Evolutionary conservation across 2,113 vertebrate species (phyloP), one percentile per base, ranked within the genome.

Genomic region (Nannospalax galili): DNA sequence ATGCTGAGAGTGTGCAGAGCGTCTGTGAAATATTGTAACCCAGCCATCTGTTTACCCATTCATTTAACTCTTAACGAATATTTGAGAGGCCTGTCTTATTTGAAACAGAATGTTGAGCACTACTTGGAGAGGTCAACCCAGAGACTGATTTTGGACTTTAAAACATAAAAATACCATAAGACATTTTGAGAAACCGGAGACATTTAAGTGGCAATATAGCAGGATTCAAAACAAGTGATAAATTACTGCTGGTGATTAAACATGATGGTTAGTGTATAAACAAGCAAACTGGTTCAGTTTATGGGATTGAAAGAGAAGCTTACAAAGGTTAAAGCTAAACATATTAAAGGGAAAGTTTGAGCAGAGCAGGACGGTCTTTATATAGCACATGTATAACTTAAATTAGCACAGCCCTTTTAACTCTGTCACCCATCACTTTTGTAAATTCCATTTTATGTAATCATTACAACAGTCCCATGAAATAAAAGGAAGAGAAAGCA

Each of bases 181-280:
- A 45, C 30, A 10, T 17, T 30, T 6, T 62, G 40, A 93, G 69
- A 85, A 90, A 78, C 6, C 15, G 35, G 3, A 92, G 35, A 77
- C 1, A 12, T 28, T 45, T 3, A 84, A 72, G 20, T 32, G 3
- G 3, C 14, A 67, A 35, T 52, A 4, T 28, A 58, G 16, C 12
- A 22, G n/a, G n/a, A 32, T 56, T 88, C 79, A 80, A 90, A 84
- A n/a, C 65, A 79, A 82, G 15, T 37, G 22, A 92, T 28, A 88
- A 69, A 93, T 88, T 42, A 92, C 30, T 91, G 62, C n/a, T 37
- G 9, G 45, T 92, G 40, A 58, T 70, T 81, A 84, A 74, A 88
- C 17, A 42, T 58, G 67, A 64, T 73, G 17, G 35, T 32, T 48
- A 75, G 73, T 64, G 28, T 32, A 65, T 56, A 74, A 87, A 87